phyloP scores from a whole-genome alignment of 2,888 invertebrate genomes.

The Baronia brevicornis region DNA sequence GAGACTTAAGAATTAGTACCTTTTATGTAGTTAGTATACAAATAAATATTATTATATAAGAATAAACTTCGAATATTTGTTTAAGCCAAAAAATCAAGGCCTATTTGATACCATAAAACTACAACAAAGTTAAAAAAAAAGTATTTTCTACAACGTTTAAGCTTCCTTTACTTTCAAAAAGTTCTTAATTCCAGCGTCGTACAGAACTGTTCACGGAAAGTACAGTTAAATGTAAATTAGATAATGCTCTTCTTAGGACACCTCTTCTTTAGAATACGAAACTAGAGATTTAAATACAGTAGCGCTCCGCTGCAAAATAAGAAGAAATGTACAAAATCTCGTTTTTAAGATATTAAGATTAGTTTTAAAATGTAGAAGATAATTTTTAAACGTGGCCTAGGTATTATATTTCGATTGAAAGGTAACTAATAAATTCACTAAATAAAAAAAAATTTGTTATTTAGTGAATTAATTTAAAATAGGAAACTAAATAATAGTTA shows the following conservation, averaged over 20 bases:
- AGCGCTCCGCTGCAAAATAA: conserved; percentile 6
- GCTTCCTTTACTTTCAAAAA: conserved; percentile 29
- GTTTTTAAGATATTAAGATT: conserved; percentile 6
- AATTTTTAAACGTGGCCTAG: conserved; percentile 5
- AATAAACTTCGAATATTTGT: too few relatives aligned
- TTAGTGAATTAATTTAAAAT: too few relatives aligned
- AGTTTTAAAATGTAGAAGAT: conserved; percentile 1
- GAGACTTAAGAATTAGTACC: too few relatives aligned
- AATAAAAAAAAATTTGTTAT: too few relatives aligned
- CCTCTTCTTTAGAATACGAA: conserved; percentile 19
- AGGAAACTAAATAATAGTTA: too few relatives aligned
- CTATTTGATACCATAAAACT: too few relatives aligned
- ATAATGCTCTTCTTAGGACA: conserved; percentile 27
- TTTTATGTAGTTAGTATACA: too few relatives aligned
- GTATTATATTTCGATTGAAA: too few relatives aligned
- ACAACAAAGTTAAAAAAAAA: too few relatives aligned
- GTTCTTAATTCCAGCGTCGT: conserved; percentile 46
- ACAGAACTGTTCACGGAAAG: conserved; percentile 31
- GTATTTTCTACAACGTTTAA: conserved; percentile 14
- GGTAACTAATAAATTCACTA: too few relatives aligned
- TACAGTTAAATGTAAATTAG: conserved; percentile 55
- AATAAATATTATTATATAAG: too few relatives aligned
- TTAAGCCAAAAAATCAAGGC: too few relatives aligned
- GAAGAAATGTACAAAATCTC: conserved; percentile 4
- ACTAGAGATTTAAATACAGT: conserved; percentile 14